Conservation (phyloP, 2,888 invertebrate species). For the Lasioglossum leucozonium region DNA sequence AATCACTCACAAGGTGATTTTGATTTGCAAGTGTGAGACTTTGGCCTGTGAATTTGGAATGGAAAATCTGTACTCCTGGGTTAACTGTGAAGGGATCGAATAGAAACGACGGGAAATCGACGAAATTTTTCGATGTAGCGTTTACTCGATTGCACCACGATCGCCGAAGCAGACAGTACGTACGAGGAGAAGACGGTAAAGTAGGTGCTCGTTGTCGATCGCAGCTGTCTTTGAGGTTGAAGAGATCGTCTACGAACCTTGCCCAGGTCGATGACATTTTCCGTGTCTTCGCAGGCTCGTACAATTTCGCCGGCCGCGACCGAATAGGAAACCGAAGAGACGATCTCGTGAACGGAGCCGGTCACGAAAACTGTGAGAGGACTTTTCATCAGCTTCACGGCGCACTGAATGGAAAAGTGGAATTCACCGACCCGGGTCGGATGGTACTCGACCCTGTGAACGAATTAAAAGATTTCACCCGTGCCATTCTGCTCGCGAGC, state of each 20-base stretch:
- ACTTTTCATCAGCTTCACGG: constrained; percentile 85
- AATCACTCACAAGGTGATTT: no score
- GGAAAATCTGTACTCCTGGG: no score
- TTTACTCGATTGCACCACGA: neutral
- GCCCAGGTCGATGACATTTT: constrained; percentile 83
- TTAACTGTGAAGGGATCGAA: neutral
- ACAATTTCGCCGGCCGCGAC: constrained; percentile 71
- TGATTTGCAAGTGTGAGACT: no score
- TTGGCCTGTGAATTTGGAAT: no score
- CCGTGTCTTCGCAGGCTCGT: constrained; percentile 73
- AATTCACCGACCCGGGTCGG: constrained; percentile 86
- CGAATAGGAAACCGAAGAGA: constrained; percentile 85
- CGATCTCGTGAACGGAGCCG: constrained; percentile 86
- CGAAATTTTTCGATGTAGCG: neutral
- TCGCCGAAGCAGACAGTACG: neutral
- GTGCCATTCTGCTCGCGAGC: neutral
- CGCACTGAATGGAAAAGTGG: constrained; percentile 87
- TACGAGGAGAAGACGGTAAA: neutral
- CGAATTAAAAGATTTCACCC: constrained; percentile 45
- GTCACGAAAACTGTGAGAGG: constrained; percentile 86
- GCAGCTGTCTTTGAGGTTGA: neutral
- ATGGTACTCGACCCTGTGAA: constrained; percentile 86
- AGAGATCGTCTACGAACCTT: constrained; percentile 75
- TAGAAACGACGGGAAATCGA: neutral
- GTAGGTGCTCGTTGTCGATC: neutral